phyloP scores from a whole-genome alignment of 1,140 invertebrate genomes.

The Ctenoplectra terminalis region DNA sequence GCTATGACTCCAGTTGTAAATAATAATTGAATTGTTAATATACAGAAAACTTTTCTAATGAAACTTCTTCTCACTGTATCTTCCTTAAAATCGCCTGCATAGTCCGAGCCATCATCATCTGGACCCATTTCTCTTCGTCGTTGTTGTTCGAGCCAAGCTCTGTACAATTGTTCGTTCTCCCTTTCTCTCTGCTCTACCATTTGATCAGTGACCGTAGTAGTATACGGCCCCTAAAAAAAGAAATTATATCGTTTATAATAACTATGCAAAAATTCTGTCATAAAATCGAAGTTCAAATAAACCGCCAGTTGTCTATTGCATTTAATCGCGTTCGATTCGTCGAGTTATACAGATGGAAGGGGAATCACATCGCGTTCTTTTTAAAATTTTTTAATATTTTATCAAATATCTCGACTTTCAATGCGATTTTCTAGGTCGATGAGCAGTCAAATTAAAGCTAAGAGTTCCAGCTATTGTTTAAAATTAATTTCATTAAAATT shows the following conservation, averaged over 20 bases:
- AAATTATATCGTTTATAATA: conserved; percentile 20
- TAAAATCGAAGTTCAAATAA: too few relatives aligned
- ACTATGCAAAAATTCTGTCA: too few relatives aligned
- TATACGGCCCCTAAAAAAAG: conserved; percentile 73
- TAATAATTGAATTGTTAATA: conserved; percentile 71
- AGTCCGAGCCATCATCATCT: conserved; percentile 55
- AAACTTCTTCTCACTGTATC: conserved; percentile 68
- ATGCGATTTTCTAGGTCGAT: too few relatives aligned
- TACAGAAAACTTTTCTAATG: conserved; percentile 73
- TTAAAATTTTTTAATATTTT: too few relatives aligned
- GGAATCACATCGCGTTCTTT: too few relatives aligned
- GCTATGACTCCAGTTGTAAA: conserved; percentile 70
- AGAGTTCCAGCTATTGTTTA: too few relatives aligned
- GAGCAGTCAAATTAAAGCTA: too few relatives aligned
- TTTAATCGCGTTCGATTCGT: too few relatives aligned
- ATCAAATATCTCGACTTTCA: too few relatives aligned
- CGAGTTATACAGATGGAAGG: too few relatives aligned
- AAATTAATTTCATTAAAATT: too few relatives aligned
- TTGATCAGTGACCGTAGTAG: conserved; percentile 69
- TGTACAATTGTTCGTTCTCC: conserved; percentile 71
- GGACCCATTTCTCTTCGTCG: conserved; percentile 45
- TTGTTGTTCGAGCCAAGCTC: conserved; percentile 67
- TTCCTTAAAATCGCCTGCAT: conserved; percentile 73
- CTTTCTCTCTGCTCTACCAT: conserved; percentile 72
- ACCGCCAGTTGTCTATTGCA: too few relatives aligned